A percentile compares a stretch with the other conserved stretches of the same genome.
phyloP scores from a whole-genome alignment of 2,888 invertebrate genomes.

The Amorpha juglandis region DNA sequence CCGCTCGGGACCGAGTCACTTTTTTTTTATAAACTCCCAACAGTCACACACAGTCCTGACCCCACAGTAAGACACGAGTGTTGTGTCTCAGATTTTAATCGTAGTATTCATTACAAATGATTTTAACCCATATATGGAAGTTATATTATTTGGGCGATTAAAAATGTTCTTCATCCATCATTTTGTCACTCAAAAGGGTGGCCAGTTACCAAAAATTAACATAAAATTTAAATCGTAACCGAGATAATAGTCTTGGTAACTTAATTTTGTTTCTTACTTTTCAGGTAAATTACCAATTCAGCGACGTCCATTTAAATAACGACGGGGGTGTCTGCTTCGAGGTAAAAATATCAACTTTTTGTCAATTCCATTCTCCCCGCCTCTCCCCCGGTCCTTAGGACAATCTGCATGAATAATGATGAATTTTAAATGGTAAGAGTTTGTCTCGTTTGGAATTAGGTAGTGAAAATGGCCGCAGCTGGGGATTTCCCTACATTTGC shows the following conservation, averaged over 20 bases:
- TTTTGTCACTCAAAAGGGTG: constrained; percentile 27
- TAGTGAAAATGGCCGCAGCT: constrained; percentile 48
- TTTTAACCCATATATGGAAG: too few relatives aligned
- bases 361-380: neutral
- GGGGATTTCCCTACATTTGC: constrained; percentile 61
- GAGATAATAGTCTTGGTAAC: constrained; percentile 18
- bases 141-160: too few relatives aligned
- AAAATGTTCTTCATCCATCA: neutral
- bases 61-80: too few relatives aligned
- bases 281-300: constrained; percentile 39
- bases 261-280: constrained; percentile 32
- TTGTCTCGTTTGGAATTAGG: constrained; percentile 57
- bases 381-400: constrained; percentile 28
- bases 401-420: constrained; percentile 65
- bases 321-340: constrained; percentile 24
- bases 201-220: constrained; percentile 6
- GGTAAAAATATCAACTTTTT: constrained; percentile 26
- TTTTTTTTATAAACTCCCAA: too few relatives aligned
- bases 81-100: too few relatives aligned
- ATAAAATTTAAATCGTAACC: constrained; percentile 22
- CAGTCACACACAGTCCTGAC: too few relatives aligned
- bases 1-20: too few relatives aligned
- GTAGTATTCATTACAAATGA: too few relatives aligned
- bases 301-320: constrained; percentile 36
- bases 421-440: constrained; percentile 54